Base-by-base conservation (phyloP, 2,797 vertebrate genomes). In the Mormyrus proboscirostris region DNA sequence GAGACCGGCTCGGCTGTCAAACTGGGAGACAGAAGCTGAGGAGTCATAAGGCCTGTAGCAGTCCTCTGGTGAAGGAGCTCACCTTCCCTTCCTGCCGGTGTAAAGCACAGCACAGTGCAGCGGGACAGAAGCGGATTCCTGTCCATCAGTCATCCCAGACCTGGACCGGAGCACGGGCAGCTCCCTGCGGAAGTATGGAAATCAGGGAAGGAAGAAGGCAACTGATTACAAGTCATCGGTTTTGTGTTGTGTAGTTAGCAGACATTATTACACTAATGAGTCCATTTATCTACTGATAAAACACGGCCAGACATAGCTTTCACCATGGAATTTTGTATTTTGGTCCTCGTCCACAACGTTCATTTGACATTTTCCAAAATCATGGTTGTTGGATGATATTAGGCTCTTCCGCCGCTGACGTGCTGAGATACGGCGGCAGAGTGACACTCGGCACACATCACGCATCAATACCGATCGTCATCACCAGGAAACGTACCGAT, bases 401-500 rank as follows among this genome's bases (percentile, higher is more conserved):
- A 33, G 29, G 29, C 29, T 33, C 29, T 33, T 33, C 29, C 29
- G 29, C 29, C 29, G 29, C 29, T 25, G 82, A 16, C n/a, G 6
- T 5, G 44, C 44, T 3, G 69, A 19, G 33, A 41, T 19, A 50
- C 41, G 6, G 41, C 82, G 8, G 8, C 47, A 50, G 41, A 8
- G 44, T 14, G n/a, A 84, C 8, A 29, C 49, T 25, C 1, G 47
- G 3, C 12, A 29, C 85, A 76, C 38, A 73, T 89, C 87, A 25
- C 14, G n/a, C 83, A 69, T 89, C 89, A 65, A 90, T 88, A 86
- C 88, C 88, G 10, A 14, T 38, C 53, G 22, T 19, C 22, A 59
- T 47, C 79, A 88, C 59, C 90, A 62, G 50, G 19, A 90, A 91
- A 49, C 6, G 6, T 50, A 73, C 88, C 84, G 73, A 89, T 92